Evolutionary conservation across 2,888 invertebrate species (phyloP), one percentile per base, ranked within the genome.

Genomic region (Embidobia sp.): DNA sequence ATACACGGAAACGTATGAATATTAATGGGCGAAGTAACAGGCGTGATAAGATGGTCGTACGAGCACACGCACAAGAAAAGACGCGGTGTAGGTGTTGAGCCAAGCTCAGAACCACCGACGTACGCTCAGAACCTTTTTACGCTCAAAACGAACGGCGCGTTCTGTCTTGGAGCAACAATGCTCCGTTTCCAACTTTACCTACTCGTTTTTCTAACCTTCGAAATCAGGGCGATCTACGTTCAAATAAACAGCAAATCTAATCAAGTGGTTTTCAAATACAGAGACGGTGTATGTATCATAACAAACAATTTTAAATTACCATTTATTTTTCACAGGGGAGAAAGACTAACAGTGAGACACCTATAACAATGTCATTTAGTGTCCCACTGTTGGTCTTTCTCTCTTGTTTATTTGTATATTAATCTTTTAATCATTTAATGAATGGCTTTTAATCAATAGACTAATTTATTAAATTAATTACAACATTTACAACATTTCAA

Each of bases 241-340:
- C 80, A 81, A 15, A 85, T 88, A 10, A 84, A 73, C 31, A 87
- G 85, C 37, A 86, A 88, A 72, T 80, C 80, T 7, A 79, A 63
- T 31, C 82, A 85, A 67, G 81, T 85, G 46, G 81, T 86, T 13
- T 88, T 87, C 63, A 85, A 84, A 57, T 88, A 88, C 66, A 81
- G 78, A 31, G 80, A 85, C 10, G 83, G 83, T 49, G 88, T 88
- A 82, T 46, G 84, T 22, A 22, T 22, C 22, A 22, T 22, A 22
- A 22, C 22, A 22, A 22, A 22, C 6, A n/a, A n/a, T n/a, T 31
- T 31, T n/a, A 7, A n/a, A 31, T 4, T 31, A n/a, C n/a, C n/a
- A n/a, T n/a, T n/a, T n/a, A n/a, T n/a, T n/a, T n/a, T n/a, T n/a
- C n/a, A n/a, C n/a, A n/a, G n/a, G n/a, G n/a, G n/a, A n/a, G n/a